Evolutionary conservation across 2,113 vertebrate genomes (phyloP).

Genomic region (Pterocles burchelli): DNA sequence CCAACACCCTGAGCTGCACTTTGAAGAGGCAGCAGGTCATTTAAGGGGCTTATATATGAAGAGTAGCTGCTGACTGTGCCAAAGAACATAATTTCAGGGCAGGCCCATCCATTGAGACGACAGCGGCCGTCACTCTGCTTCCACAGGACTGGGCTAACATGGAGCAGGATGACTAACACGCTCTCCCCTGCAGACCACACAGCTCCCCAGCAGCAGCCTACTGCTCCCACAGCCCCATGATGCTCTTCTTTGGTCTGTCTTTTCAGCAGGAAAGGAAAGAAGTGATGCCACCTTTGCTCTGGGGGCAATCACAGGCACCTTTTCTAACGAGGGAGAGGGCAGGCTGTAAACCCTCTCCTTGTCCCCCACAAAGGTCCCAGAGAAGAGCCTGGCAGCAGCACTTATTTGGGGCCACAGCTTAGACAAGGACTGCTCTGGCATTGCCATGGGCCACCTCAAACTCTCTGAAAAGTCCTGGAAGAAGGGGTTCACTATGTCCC

Average conservation of each 20-base stretch:
- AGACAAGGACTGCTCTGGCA: neutral
- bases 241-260: neutral
- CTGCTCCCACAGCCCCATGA: neutral
- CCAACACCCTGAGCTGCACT: neutral
- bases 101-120: neutral
- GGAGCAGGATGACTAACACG: neutral
- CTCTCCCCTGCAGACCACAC: neutral
- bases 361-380: neutral
- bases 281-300: neutral
- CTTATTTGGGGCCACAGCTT: neutral
- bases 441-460: neutral
- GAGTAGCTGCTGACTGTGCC: neutral
- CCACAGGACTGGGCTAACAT: neutral
- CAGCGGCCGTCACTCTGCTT: neutral
- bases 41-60: neutral
- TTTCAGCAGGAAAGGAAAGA: neutral
- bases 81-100: neutral
- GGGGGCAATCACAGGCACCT: neutral
- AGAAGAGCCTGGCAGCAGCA: neutral
- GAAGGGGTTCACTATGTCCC: neutral
- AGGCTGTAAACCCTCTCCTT: neutral
- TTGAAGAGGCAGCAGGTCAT: neutral
- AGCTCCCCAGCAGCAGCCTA: accelerated
- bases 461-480: neutral
- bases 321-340: neutral